Evolutionary conservation across 1,140 invertebrate genomes (phyloP).

Genomic region (Magallana ariakensis): DNA sequence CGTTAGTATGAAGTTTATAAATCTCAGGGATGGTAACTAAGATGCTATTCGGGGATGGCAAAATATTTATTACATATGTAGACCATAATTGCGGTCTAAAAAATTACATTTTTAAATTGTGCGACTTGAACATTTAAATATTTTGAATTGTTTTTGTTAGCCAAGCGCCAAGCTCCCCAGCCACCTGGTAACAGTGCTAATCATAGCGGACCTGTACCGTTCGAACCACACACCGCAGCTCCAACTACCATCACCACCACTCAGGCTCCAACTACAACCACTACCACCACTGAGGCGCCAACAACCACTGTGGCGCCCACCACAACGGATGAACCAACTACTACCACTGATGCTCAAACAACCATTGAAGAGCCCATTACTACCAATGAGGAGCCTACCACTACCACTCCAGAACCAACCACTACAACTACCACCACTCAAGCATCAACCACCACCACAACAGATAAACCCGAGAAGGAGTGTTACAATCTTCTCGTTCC

Average conservation of each 20-base stretch:
- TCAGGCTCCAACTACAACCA: not conserved
- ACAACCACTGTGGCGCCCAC: not conserved
- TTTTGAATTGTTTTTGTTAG: not conserved
- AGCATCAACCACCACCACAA: not conserved
- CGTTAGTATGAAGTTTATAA: not conserved
- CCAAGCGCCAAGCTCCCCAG: not conserved
- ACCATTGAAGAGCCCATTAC: not conserved
- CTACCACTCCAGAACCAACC: not conserved
- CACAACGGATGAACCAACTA: not conserved
- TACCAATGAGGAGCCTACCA: not conserved
- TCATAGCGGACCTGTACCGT: slow-evolving; percentile 21
- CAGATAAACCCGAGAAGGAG: not conserved
- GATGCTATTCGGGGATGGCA: too few species aligned
- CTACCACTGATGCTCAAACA: not conserved
- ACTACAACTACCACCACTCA: not conserved
- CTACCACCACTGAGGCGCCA: not conserved
- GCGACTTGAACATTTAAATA: too few species aligned
- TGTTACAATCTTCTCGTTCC: slow-evolving; percentile 6
- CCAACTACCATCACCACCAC: not conserved
- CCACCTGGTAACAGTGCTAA: slow-evolving; percentile 35
- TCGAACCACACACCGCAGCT: not conserved
- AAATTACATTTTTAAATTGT: too few species aligned
- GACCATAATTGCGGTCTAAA: too few species aligned
- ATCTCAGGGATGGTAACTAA: too few species aligned
- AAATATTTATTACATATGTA: too few species aligned